Conservation (phyloP, 1,140 invertebrate species). For the Camponotus pennsylvanicus region DNA sequence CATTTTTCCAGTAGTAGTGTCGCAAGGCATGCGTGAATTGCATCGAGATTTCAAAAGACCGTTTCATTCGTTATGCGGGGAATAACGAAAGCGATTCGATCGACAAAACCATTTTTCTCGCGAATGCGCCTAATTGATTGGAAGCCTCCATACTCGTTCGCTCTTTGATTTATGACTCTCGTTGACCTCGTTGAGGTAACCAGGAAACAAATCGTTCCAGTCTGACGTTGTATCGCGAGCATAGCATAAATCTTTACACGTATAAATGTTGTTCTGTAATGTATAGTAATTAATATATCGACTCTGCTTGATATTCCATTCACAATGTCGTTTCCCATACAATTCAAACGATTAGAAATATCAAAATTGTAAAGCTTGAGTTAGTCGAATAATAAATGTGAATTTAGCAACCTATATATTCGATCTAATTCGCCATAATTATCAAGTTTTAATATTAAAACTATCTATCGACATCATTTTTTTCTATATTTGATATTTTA, state of each 20-base stretch:
- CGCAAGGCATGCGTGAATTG: conserved; percentile 4
- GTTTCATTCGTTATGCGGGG: conserved; percentile 65
- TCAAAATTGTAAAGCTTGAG: background rate
- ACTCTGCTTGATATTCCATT: background rate
- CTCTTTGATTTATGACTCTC: conserved; percentile 72
- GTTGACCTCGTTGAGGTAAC: conserved; percentile 55
- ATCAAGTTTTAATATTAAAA: background rate
- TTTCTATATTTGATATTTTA: background rate
- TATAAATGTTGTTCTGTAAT: conserved; percentile 40
- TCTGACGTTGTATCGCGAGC: conserved; percentile 36
- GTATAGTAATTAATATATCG: conserved; percentile 27
- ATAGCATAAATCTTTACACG: background rate
- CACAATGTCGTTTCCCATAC: background rate
- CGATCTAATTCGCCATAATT: background rate
- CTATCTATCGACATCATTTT: background rate
- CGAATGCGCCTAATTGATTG: conserved; percentile 74
- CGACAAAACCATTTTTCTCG: conserved; percentile 71
- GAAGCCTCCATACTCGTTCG: conserved; percentile 69
- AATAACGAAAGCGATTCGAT: conserved; percentile 70
- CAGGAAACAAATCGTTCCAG: conserved; percentile 60
- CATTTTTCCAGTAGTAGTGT: background rate
- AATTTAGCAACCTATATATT: background rate
- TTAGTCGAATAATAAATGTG: background rate
- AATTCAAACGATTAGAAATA: background rate
- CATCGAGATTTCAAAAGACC: conserved; percentile 45